Conservation (phyloP, 1,140 invertebrate species). For the Eumeta japonica region DNA sequence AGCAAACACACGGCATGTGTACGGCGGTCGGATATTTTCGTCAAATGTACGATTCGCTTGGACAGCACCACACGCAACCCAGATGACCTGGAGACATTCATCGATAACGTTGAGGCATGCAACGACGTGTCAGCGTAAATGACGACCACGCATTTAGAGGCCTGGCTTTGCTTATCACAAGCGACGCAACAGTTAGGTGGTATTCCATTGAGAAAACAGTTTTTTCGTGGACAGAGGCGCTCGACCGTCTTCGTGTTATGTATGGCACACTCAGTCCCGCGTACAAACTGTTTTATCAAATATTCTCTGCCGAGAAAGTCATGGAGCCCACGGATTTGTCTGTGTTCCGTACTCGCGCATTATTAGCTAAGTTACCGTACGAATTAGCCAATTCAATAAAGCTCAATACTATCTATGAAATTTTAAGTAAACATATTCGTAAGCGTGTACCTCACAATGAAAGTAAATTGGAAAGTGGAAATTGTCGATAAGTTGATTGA, state of each 20-base stretch:
- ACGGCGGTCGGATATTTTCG: too few species aligned
- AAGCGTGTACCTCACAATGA: slow-evolving; percentile 3
- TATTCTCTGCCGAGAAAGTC: too few species aligned
- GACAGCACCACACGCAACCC: too few species aligned
- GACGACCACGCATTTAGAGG: too few species aligned
- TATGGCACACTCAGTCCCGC: slow-evolving; percentile 7
- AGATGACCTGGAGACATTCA: too few species aligned
- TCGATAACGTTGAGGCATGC: too few species aligned
- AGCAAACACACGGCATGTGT: too few species aligned
- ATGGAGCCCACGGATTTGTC: too few species aligned
- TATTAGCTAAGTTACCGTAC: too few species aligned
- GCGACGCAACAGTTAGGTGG: slow-evolving; percentile 11
- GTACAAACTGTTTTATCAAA: slow-evolving; percentile 10
- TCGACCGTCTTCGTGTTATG: slow-evolving; percentile 4
- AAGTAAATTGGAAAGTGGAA: too few species aligned
- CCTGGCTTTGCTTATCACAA: slow-evolving; percentile 12
- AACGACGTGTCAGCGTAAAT: slow-evolving; percentile 11
- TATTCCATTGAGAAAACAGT: slow-evolving; percentile 4
- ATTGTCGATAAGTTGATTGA: background rate
- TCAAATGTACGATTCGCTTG: too few species aligned
- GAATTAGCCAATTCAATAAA: background rate
- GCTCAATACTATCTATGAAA: slow-evolving; percentile 1
- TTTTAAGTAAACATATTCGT: slow-evolving; percentile 3
- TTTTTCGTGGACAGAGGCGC: slow-evolving; percentile 9
- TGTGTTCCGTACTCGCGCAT: too few species aligned